These are phyloP conservation scores for Actinopyga echinites DNA, from an alignment of 53 echinoderm and acorn worm genomes.

Conservation along the genomic window DNA sequence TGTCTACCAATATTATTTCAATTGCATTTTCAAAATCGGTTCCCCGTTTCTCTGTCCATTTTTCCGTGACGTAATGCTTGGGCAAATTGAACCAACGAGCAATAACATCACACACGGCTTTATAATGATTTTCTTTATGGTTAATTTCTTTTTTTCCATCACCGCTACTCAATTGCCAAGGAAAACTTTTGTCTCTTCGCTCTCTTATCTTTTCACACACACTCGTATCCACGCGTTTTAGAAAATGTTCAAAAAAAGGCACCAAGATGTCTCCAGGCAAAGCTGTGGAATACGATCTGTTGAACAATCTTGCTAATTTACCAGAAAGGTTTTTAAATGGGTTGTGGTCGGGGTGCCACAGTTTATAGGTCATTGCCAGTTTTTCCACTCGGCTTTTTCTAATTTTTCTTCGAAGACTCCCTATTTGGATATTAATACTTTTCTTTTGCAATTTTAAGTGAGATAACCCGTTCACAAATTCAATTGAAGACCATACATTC, in stretches of 20 bases:
- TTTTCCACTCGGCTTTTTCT: not conserved
- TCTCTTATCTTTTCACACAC: not conserved
- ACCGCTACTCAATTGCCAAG: too few species aligned
- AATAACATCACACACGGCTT: not conserved
- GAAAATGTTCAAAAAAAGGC: not conserved
- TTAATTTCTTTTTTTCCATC: not conserved
- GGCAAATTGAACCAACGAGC: not conserved
- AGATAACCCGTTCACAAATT: too few species aligned
- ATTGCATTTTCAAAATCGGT: not conserved
- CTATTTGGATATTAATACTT: too few species aligned
- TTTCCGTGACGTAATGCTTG: not conserved
- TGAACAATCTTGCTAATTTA: not conserved
- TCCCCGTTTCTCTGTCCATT: not conserved
- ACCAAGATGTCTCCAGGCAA: not conserved
- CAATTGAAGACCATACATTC: too few species aligned
- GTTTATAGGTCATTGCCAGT: not conserved
- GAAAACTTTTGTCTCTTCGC: not conserved
- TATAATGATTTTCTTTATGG: not conserved
- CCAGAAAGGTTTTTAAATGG: not conserved
- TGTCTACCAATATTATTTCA: not conserved
- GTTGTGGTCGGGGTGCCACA: not conserved
- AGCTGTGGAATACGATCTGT: not conserved
- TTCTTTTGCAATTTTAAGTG: too few species aligned
- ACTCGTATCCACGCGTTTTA: not conserved
- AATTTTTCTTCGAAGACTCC: too few species aligned